phyloP scores from a whole-genome alignment of 2,888 invertebrate species.

The Erebia aethiops region DNA sequence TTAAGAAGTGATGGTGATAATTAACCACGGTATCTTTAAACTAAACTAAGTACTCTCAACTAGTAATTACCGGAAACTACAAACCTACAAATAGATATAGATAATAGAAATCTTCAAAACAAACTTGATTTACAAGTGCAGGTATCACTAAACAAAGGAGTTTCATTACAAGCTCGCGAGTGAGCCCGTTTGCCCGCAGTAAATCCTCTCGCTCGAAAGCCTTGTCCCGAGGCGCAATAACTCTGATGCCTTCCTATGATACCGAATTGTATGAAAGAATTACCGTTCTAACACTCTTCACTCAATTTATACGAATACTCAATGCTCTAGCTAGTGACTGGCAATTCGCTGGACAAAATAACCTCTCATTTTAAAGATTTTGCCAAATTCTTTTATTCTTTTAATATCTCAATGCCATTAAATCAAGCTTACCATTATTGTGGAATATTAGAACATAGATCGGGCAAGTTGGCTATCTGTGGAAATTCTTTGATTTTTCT shows the following conservation, averaged over 20 bases:
- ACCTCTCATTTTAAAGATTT: no score
- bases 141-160: slow-evolving; percentile 35
- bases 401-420: no score
- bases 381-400: no score
- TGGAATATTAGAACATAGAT: no score
- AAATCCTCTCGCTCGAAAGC: slow-evolving; percentile 43
- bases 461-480: no score
- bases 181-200: slow-evolving; percentile 40
- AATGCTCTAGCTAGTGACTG: slow-evolving; percentile 1
- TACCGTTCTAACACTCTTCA: slow-evolving; percentile 32
- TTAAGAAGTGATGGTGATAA: no score
- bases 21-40: no score
- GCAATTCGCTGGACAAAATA: neutral
- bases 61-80: neutral
- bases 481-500: no score
- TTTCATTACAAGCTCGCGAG: slow-evolving; percentile 32
- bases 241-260: slow-evolving; percentile 46
- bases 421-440: no score
- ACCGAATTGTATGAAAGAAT: slow-evolving; percentile 45
- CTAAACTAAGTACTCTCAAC: no score
- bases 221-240: slow-evolving; percentile 46
- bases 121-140: slow-evolving; percentile 29
- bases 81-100: slow-evolving; percentile 13
- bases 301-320: slow-evolving; percentile 7
- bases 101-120: slow-evolving; percentile 20